Evolutionary conservation across 2,888 invertebrate species (phyloP).

Genomic region (Cyclophora albipunctata): DNA sequence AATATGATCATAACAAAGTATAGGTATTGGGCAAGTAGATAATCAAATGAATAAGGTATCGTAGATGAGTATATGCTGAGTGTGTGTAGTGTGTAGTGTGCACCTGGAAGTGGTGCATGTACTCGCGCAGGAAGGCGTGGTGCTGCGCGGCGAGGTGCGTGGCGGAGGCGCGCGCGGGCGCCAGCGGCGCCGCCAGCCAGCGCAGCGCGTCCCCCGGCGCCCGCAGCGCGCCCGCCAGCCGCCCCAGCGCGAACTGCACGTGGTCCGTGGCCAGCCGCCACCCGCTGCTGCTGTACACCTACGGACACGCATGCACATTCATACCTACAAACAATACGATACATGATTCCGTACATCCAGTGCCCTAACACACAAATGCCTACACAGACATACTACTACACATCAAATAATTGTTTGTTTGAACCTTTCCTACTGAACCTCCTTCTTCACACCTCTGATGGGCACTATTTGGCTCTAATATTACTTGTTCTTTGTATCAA

Average conservation of each 20-base stretch:
- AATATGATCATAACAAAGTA: too few relatives aligned
- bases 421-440: too few relatives aligned
- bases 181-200: constrained; percentile 85
- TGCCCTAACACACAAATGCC: background rate
- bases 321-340: too few relatives aligned
- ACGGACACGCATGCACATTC: constrained; percentile 5
- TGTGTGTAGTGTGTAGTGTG: constrained; percentile 13
- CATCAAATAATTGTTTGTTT: background rate
- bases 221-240: constrained; percentile 90
- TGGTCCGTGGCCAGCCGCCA: constrained; percentile 97
- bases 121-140: constrained; percentile 89
- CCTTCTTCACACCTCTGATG: too few relatives aligned
- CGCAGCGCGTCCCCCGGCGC: constrained; percentile 70
- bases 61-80: too few relatives aligned
- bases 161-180: constrained; percentile 79
- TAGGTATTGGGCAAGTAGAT: too few relatives aligned
- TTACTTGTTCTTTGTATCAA: too few relatives aligned
- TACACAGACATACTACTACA: background rate
- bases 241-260: constrained; percentile 94
- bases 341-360: too few relatives aligned
- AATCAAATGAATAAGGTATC: too few relatives aligned
- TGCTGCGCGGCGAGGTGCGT: constrained; percentile 76
- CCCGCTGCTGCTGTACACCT: constrained; percentile 84
- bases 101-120: constrained; percentile 89
- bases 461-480: too few relatives aligned